phyloP scores from a whole-genome alignment of 1,140 invertebrate species.

The Choristoneura fumiferana region DNA sequence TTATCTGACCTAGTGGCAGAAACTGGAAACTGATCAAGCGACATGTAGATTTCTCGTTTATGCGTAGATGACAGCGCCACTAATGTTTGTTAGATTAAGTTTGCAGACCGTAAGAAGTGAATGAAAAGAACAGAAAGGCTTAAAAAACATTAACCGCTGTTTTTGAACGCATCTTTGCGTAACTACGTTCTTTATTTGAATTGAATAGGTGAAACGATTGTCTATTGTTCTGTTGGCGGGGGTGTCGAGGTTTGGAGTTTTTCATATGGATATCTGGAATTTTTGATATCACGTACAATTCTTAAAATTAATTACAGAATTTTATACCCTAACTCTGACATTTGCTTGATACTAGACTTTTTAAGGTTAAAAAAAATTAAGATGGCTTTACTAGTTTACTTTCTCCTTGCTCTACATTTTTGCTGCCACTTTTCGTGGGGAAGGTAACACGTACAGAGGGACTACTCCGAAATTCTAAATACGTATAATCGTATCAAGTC shows the following conservation, averaged over 20 bases:
- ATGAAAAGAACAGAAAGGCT: slow-evolving; percentile 25
- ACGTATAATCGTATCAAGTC: too few relatives aligned
- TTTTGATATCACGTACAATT: too few relatives aligned
- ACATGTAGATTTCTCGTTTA: not conserved
- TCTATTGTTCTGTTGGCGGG: slow-evolving; percentile 28
- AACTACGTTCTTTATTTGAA: slow-evolving; percentile 51
- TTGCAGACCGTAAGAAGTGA: not conserved
- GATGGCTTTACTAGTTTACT: too few relatives aligned
- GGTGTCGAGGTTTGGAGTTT: slow-evolving; percentile 15
- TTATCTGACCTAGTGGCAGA: not conserved
- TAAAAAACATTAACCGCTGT: slow-evolving; percentile 33
- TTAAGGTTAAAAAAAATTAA: too few relatives aligned
- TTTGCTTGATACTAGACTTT: too few relatives aligned
- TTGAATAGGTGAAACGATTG: slow-evolving; percentile 36
- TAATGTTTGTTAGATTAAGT: not conserved
- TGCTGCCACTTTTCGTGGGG: too few relatives aligned
- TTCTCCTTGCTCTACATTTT: too few relatives aligned
- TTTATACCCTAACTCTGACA: too few relatives aligned
- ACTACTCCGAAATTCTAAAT: too few relatives aligned
- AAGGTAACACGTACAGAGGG: too few relatives aligned
- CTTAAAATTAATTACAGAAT: too few relatives aligned
- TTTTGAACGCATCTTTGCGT: slow-evolving; percentile 63
- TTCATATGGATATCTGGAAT: slow-evolving; percentile 1
- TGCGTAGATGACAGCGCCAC: not conserved
- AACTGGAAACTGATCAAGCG: not conserved